These are phyloP conservation scores for Ciconia boyciana DNA, from an alignment of 2,113 vertebrate species.

Conservation along the genomic window DNA sequence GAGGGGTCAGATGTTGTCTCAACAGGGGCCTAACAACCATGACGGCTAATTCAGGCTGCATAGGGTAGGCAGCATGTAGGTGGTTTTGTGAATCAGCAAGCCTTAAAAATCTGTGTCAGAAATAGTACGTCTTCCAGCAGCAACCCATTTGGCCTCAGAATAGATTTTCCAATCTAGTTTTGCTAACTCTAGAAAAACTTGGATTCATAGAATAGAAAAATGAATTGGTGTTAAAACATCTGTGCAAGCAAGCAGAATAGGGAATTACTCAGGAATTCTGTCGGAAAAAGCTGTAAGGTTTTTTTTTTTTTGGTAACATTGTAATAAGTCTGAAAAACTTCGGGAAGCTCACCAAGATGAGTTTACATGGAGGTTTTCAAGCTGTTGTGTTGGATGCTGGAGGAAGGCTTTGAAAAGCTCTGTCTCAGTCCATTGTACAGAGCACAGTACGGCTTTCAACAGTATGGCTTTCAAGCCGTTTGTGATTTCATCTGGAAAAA, in stretches of 20 bases:
- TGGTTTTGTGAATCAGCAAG: slow-evolving; percentile 63
- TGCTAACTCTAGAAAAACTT: neutral
- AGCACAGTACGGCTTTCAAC: neutral
- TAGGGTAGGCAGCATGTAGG: neutral
- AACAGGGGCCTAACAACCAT: slow-evolving; percentile 6
- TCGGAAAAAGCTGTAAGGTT: neutral
- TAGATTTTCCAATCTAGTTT: neutral
- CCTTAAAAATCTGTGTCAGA: slow-evolving; percentile 36
- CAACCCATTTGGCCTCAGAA: neutral
- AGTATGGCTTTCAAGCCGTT: neutral
- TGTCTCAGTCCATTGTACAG: neutral
- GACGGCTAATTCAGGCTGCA: neutral
- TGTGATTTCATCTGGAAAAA: neutral
- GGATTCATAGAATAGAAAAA: neutral
- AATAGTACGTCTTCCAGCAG: slow-evolving; percentile 20
- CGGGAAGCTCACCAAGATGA: neutral
- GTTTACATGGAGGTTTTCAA: neutral
- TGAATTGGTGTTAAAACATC: neutral
- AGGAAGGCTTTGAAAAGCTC: neutral
- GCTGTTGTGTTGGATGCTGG: neutral
- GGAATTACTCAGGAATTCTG: neutral
- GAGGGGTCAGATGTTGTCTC: slow-evolving; percentile 36
- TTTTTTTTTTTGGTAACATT: neutral
- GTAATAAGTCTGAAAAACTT: neutral
- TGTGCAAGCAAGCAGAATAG: neutral